phyloP scores from a whole-genome alignment of 2,113 vertebrate genomes.

The Lasiurus borealis region DNA sequence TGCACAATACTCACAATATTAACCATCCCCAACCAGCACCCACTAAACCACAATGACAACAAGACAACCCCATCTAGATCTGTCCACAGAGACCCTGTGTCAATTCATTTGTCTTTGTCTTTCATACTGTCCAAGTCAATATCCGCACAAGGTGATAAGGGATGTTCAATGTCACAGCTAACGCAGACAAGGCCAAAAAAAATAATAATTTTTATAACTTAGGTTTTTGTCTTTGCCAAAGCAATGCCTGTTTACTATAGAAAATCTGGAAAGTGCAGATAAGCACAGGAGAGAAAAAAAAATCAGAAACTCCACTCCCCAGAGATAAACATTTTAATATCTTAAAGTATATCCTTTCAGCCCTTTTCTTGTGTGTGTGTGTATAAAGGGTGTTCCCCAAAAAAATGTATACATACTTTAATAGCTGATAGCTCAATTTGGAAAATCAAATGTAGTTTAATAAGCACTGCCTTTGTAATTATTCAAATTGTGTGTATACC shows the following conservation, averaged over 20 bases:
- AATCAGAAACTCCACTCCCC: background rate
- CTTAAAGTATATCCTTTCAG: background rate
- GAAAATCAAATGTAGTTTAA: too few relatives aligned
- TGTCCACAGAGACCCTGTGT: background rate
- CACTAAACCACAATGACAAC: background rate
- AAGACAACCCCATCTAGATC: background rate
- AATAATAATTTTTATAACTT: background rate
- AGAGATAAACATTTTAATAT: constrained; percentile 37
- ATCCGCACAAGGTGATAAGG: background rate
- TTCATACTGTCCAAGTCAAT: background rate
- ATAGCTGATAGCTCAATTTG: too few relatives aligned
- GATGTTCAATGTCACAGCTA: background rate
- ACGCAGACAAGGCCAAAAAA: background rate
- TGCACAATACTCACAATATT: background rate
- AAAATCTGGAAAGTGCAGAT: constrained; percentile 26
- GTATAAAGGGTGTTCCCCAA: too few relatives aligned
- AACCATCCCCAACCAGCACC: background rate
- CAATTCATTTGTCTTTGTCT: background rate
- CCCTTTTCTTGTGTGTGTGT: background rate
- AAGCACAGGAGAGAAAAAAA: background rate
- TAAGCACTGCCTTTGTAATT: too few relatives aligned
- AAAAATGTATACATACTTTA: too few relatives aligned
- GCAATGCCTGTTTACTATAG: background rate
- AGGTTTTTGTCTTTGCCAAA: constrained; percentile 14
- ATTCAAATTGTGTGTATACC: too few relatives aligned